These are phyloP conservation scores for Dinomys branickii DNA, from an alignment of 2,113 vertebrate genomes.

Conservation along the genomic window DNA sequence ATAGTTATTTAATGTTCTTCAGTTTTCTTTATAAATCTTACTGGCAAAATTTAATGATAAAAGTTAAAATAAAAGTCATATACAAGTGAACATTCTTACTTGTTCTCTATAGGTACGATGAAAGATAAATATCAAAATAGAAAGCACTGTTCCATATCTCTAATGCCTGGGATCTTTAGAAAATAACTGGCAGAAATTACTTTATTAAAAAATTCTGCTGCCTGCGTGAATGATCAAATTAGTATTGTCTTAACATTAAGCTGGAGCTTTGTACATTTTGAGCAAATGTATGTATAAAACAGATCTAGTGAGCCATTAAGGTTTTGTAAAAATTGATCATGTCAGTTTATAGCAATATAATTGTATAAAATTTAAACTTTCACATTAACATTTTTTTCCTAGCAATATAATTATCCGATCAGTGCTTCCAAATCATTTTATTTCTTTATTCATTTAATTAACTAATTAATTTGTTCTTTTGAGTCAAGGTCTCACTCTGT, in stretches of 20 bases:
- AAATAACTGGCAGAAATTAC: neutral
- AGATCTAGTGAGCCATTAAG: neutral
- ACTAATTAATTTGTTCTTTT: neutral
- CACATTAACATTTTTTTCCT: conserved; percentile 38
- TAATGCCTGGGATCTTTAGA: neutral
- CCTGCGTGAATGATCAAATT: neutral
- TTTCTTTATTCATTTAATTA: neutral
- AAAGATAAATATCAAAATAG: neutral
- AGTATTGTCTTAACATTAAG: neutral
- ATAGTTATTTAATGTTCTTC: neutral
- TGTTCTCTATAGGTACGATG: neutral
- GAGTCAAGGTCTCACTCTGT: neutral
- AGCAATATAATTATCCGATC: conserved; percentile 27
- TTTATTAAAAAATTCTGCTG: neutral
- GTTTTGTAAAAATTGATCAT: conserved; percentile 25
- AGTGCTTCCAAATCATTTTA: neutral
- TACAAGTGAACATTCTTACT: neutral
- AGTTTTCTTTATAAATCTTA: neutral
- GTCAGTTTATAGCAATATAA: neutral
- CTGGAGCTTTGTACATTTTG: neutral
- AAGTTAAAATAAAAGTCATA: neutral
- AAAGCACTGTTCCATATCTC: neutral
- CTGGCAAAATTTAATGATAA: neutral
- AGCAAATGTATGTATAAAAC: conserved; percentile 33
- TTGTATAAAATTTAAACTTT: conserved; percentile 63